Conservation (phyloP, 2,113 vertebrate species). For the Cettia cetti region DNA sequence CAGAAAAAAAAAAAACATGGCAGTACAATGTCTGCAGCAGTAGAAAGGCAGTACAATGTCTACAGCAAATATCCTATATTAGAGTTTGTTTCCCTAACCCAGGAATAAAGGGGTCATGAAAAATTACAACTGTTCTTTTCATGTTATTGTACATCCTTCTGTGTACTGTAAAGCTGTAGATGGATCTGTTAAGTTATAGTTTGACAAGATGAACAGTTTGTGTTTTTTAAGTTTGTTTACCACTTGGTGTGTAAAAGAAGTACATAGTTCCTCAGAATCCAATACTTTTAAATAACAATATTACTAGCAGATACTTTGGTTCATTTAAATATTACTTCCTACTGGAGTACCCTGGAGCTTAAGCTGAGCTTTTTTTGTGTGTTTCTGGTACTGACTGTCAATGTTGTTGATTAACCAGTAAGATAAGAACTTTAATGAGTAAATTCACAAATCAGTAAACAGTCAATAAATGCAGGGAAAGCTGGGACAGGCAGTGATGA, state of each 20-base stretch:
- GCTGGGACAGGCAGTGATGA: not conserved
- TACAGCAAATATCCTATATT: not conserved
- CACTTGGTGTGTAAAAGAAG: not conserved
- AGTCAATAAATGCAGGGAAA: not conserved
- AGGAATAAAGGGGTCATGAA: not conserved
- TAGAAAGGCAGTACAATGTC: not conserved
- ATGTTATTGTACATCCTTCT: not conserved
- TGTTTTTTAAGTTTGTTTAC: not conserved
- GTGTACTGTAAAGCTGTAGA: not conserved
- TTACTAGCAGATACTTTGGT: not conserved
- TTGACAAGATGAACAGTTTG: not conserved
- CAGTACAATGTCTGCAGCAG: not conserved
- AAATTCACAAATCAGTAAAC: not conserved
- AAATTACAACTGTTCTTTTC: not conserved
- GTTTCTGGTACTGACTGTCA: not conserved
- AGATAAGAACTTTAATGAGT: not conserved
- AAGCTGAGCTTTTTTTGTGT: accelerated
- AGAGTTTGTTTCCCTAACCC: not conserved
- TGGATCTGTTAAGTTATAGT: not conserved
- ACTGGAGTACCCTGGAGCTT: not conserved
- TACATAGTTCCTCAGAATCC: not conserved
- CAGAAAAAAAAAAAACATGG: not conserved
- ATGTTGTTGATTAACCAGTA: not conserved
- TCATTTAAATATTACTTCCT: not conserved
- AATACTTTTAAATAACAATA: not conserved